Percentiles rank a stretch among this genome's conserved stretches.
phyloP scores from a whole-genome alignment of 2,797 vertebrate species.

The Babyrousa celebensis region DNA sequence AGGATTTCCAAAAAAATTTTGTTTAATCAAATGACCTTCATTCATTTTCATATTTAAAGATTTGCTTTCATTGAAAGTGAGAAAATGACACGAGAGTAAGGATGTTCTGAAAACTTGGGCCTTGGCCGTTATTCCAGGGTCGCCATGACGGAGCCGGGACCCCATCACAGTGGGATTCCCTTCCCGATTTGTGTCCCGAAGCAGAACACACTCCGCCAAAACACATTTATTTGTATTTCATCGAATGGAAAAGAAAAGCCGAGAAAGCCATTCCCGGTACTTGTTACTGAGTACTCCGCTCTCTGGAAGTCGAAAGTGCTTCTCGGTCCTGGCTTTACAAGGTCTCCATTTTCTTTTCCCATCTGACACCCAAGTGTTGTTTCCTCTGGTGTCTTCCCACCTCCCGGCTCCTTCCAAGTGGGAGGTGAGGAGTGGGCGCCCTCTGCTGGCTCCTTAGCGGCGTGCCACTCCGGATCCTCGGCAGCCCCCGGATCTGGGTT shows the following conservation, averaged over 20 bases:
- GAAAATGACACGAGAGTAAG: accelerated
- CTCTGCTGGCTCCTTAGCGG: slow-evolving; percentile 72
- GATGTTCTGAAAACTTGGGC: background rate
- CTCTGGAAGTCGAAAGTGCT: background rate
- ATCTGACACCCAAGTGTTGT: background rate
- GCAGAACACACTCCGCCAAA: accelerated
- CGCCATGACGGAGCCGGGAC: accelerated
- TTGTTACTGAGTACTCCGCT: no score
- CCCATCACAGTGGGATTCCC: accelerated
- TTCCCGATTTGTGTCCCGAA: background rate
- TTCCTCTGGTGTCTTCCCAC: background rate
- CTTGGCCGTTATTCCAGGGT: no score
- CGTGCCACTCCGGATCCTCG: background rate
- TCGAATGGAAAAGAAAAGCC: background rate
- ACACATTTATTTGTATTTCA: accelerated
- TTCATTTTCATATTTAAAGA: background rate
- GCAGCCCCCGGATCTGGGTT: slow-evolving; percentile 63
- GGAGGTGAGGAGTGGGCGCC: slow-evolving; percentile 67
- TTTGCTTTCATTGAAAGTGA: background rate
- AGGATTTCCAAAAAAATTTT: background rate
- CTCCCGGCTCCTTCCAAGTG: background rate
- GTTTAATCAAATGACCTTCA: background rate
- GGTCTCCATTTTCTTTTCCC: slow-evolving; percentile 65
- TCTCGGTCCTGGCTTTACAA: background rate
- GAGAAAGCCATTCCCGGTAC: background rate